Evolutionary conservation across 2,888 invertebrate species (phyloP).

Genomic region (Agrochola litura): DNA sequence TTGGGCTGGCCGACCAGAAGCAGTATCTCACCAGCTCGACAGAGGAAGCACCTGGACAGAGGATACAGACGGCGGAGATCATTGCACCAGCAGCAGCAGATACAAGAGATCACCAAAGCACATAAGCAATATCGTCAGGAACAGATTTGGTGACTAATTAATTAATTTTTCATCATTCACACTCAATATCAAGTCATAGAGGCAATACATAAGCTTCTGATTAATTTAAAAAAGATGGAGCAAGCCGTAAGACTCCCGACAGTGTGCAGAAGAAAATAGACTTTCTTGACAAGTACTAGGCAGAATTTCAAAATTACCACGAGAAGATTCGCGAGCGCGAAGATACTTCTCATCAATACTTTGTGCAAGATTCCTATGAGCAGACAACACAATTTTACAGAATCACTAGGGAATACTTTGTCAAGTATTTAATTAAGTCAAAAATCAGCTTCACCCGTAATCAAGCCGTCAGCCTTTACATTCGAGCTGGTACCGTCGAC

Average conservation of each 20-base stretch:
- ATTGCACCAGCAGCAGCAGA: too few species aligned
- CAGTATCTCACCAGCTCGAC: not conserved
- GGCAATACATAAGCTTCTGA: not conserved
- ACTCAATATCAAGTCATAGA: not conserved
- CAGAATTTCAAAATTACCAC: not conserved
- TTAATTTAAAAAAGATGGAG: not conserved
- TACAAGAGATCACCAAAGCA: not conserved
- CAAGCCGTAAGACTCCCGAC: not conserved
- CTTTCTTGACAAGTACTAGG: not conserved
- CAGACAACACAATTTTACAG: not conserved
- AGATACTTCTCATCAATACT: not conserved
- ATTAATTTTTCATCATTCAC: not conserved
- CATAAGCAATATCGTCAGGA: not conserved
- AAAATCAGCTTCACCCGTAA: too few species aligned
- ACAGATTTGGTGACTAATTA: not conserved
- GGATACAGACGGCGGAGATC: not conserved
- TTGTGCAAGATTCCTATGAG: not conserved
- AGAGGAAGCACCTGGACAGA: not conserved
- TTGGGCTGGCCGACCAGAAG: not conserved
- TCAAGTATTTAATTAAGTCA: too few species aligned
- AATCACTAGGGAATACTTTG: too few species aligned
- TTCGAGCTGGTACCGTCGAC: too few species aligned
- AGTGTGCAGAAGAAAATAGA: conserved; percentile 3
- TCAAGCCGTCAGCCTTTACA: too few species aligned
- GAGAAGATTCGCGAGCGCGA: not conserved